phyloP scores from a whole-genome alignment of 2,797 vertebrate genomes.

The Podarcis lilfordi region DNA sequence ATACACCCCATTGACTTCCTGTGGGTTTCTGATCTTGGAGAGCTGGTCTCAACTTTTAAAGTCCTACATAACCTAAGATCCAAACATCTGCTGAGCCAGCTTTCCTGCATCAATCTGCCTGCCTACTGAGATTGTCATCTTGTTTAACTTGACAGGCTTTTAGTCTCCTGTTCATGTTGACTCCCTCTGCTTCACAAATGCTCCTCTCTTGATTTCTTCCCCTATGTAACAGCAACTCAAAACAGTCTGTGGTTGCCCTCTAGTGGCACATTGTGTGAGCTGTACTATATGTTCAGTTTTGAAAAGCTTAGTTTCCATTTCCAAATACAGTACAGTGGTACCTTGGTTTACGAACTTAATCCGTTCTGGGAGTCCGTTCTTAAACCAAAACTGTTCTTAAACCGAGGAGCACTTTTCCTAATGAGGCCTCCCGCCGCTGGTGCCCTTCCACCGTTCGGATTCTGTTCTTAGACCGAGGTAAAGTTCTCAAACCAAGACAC shows the following conservation, averaged over 20 bases:
- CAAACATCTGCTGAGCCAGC: neutral
- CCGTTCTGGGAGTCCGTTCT: too few relatives aligned
- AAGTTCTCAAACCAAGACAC: too few relatives aligned
- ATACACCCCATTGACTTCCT: neutral
- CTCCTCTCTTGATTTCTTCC: too few relatives aligned
- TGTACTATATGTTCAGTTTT: neutral
- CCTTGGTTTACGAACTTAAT: too few relatives aligned
- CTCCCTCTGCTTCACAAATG: neutral
- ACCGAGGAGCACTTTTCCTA: too few relatives aligned
- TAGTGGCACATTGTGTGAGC: constrained; percentile 50
- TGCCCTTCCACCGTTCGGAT: too few relatives aligned
- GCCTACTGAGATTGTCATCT: too few relatives aligned
- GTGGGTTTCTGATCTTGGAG: neutral
- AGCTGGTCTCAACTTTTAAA: neutral
- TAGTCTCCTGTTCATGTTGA: neutral
- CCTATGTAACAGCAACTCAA: neutral
- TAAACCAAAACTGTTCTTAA: too few relatives aligned
- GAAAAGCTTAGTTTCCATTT: neutral
- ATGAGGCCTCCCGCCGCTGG: too few relatives aligned
- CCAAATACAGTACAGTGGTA: too few relatives aligned
- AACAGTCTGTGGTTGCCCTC: constrained; percentile 66
- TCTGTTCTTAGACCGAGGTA: too few relatives aligned
- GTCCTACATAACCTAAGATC: neutral
- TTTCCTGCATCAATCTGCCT: too few relatives aligned
- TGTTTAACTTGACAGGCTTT: neutral